Evolutionary conservation across 2,797 vertebrate species (phyloP).

Genomic region (Sibirionetta formosa): DNA sequence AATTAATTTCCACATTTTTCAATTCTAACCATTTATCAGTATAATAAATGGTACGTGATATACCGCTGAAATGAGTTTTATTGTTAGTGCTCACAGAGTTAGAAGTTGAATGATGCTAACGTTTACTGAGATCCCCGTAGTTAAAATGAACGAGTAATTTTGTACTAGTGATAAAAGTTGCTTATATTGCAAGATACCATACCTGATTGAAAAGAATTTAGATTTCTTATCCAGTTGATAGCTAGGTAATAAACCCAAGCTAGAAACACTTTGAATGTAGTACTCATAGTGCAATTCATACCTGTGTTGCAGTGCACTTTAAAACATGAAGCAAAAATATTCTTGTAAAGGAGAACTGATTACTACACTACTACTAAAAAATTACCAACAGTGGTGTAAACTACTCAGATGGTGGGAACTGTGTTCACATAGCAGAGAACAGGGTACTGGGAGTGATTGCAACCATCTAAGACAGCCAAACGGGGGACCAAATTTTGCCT

Average conservation of each 20-base stretch:
- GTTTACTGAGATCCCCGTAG: neutral
- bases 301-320: neutral
- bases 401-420: neutral
- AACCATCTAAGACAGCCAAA: neutral
- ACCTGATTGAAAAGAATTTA: neutral
- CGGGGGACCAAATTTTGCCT: neutral
- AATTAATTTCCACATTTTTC: neutral
- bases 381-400: neutral
- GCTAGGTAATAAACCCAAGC: neutral
- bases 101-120: neutral
- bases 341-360: neutral
- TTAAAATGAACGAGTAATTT: neutral
- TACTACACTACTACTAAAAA: neutral
- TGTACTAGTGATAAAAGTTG: neutral
- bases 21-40: neutral
- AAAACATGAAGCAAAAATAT: neutral
- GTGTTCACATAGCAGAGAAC: neutral
- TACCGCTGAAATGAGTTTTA: neutral
- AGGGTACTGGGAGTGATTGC: neutral
- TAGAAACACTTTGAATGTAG: neutral
- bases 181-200: neutral
- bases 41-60: neutral
- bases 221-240: neutral
- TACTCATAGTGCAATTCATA: neutral
- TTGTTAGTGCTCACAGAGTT: neutral